These are phyloP conservation scores for Pammene aurita DNA, from an alignment of 2,888 invertebrate species.

Conservation along the genomic window DNA sequence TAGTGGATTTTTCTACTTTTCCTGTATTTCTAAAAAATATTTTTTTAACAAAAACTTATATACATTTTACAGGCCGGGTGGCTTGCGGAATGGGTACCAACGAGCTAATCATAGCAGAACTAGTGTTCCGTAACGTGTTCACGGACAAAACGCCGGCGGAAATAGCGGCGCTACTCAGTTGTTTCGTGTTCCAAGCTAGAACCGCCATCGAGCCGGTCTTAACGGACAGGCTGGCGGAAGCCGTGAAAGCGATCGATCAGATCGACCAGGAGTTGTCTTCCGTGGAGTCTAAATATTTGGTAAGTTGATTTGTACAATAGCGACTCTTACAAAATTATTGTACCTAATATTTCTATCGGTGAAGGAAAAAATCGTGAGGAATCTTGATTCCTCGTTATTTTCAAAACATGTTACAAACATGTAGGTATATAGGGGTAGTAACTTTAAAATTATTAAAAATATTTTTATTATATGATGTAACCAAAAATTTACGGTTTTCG, in stretches of 20 bases:
- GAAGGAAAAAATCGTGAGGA: no score
- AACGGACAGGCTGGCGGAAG: conserved; percentile 83
- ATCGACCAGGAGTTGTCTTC: conserved; percentile 87
- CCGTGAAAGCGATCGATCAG: conserved; percentile 87
- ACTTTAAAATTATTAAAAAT: no score
- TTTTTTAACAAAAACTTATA: no score
- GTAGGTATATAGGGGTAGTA: no score
- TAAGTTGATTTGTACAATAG: conserved; percentile 55
- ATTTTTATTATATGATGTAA: no score
- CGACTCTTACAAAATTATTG: no score
- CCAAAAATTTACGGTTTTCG: no score
- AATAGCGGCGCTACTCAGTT: conserved; percentile 96
- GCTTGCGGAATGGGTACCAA: conserved; percentile 84
- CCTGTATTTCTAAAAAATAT: no score
- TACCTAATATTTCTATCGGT: no score
- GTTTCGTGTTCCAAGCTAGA: conserved; percentile 95
- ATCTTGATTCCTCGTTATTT: no score
- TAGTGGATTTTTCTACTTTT: no score
- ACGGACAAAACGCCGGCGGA: conserved; percentile 93
- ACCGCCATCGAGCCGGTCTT: conserved; percentile 84
- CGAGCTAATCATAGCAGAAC: conserved; percentile 96
- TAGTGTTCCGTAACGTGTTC: conserved; percentile 95
- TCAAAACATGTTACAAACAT: no score
- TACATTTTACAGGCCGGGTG: conserved; percentile 66
- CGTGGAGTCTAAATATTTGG: conserved; percentile 86